These are phyloP conservation scores for Seriola rivoliana DNA, from an alignment of 2,113 vertebrate species.

Conservation along the genomic window DNA sequence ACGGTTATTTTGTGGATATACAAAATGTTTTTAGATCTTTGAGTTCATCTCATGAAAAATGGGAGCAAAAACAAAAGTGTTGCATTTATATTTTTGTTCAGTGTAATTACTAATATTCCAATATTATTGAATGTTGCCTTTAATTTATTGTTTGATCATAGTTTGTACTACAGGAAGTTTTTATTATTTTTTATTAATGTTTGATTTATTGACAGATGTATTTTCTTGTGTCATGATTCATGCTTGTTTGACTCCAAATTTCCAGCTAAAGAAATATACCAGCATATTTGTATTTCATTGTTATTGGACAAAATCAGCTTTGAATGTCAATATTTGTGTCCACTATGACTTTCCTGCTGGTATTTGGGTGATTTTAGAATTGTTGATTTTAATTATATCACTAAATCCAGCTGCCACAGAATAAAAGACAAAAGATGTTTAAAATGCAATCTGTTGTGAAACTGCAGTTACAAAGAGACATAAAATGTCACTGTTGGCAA, in stretches of 20 bases:
- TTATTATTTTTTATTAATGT: not conserved
- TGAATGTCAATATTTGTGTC: not conserved
- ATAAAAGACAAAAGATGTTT: not conserved
- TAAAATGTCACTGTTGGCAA: not conserved
- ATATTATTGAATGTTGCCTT: constrained; percentile 15
- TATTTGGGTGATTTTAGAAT: not conserved
- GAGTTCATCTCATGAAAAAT: no score
- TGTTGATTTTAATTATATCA: not conserved
- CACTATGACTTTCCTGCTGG: not conserved
- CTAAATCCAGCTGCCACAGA: not conserved
- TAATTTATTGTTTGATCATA: not conserved
- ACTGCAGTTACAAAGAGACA: not conserved
- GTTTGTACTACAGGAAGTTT: not conserved
- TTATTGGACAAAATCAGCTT: not conserved
- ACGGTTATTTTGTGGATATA: no score
- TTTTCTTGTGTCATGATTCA: not conserved
- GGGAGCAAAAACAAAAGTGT: no score
- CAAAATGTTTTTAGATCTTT: no score
- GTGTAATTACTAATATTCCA: constrained; percentile 18
- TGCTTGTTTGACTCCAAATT: not conserved
- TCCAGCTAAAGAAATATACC: not conserved
- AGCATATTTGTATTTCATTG: not conserved
- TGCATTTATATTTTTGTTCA: not conserved
- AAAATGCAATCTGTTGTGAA: not conserved
- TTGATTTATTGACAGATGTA: not conserved